Evolutionary conservation across 1,140 invertebrate genomes (phyloP).

Genomic region (Neodiprion pinetum): DNA sequence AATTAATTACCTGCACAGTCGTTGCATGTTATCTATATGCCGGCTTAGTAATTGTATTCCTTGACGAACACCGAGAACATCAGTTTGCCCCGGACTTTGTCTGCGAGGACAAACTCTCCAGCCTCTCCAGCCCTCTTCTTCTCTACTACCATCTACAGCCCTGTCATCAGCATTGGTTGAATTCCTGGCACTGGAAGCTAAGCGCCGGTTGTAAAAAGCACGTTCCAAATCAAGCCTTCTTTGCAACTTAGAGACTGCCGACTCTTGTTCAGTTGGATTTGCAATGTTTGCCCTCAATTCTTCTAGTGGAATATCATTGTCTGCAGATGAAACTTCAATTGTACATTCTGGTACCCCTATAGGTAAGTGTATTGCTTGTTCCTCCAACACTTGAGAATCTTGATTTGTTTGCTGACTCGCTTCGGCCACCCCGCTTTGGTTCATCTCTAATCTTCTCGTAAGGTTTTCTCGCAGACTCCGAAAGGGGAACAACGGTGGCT

Average conservation of each 20-base stretch:
- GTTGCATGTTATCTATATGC: conserved; percentile 58
- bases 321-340: conserved; percentile 11
- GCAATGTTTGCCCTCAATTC: neutral
- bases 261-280: neutral
- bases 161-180: neutral
- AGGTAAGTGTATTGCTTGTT: conserved; percentile 18
- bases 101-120: conserved; percentile 6
- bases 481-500: conserved; percentile 49
- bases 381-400: conserved; percentile 12
- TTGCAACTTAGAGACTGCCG: neutral
- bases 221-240: neutral
- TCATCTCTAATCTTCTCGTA: conserved; percentile 31
- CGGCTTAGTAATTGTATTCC: conserved; percentile 52
- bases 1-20: conserved; percentile 50
- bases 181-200: neutral
- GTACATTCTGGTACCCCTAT: conserved; percentile 15
- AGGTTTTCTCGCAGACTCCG: conserved; percentile 46
- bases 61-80: conserved; percentile 38
- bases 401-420: conserved; percentile 9
- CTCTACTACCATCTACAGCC: neutral
- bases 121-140: conserved; percentile 14
- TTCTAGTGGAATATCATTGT: neutral
- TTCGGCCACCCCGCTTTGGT: conserved; percentile 20
- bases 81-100: conserved; percentile 16
- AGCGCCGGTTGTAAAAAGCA: neutral